Evolutionary conservation across 2,888 invertebrate species (phyloP), one percentile per base, ranked within the genome.

Genomic region (Ophion ventricosus): DNA sequence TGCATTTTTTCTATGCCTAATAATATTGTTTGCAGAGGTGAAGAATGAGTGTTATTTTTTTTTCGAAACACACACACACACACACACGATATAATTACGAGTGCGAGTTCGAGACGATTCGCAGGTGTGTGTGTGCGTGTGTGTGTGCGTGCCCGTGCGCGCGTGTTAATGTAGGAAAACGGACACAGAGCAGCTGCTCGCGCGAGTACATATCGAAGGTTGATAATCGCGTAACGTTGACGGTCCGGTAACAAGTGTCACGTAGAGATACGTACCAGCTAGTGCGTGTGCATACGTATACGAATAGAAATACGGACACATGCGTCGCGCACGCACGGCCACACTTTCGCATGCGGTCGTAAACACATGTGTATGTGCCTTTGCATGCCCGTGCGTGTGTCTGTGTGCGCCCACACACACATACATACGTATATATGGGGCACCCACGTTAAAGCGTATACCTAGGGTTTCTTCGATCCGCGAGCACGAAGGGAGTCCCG

Each of bases 381-480:
- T 10, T 23, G 1, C 25, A 4, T 49, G 11, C 17, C 0, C 11
- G 10, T n/a, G 25, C 23, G 20, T 17, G 43, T 67, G 64, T 25
- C 1, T 43, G 11, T 49, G 11, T 35, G 35, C 17, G 17, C 29
- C 43, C 61, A n/a, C 35, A 23, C 25, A 64, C 61, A n/a, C 35
- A 23, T 25, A 64, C 25, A 59, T 40, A 25, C 4, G 25, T 69
- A 70, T 70, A 59, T 26, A 64, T 64, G 57, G 54, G 64, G 59
- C 59, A 63, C 72, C 63, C 54, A 74, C 74, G 77, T 25, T 25
- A 69, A 29, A 74, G 35, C 72, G 84, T 76, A 79, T 66, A 23
- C 66, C 75, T 82, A 82, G 72, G 84, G 84, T 84, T 84, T 84
- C 84, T 67, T 79, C 84, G 84, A 78, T 82, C 77, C 78, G 76